Percentiles rank a stretch among this genome's conserved stretches.
phyloP scores from a whole-genome alignment of 2,888 invertebrate species.

The Omphaloscelis lunosa region DNA sequence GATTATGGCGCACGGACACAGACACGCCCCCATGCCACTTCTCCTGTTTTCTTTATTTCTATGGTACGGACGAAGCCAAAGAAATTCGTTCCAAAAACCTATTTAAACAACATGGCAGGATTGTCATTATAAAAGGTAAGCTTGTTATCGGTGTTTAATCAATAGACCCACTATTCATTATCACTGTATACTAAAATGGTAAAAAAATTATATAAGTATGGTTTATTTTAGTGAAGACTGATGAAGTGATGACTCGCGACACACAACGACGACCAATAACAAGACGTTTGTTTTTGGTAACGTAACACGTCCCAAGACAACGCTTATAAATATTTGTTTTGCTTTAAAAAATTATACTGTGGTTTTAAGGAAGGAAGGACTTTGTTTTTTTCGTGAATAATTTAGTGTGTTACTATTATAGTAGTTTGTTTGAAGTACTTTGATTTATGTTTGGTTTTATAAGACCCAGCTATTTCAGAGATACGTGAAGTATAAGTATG shows the following conservation, averaged over 20 bases:
- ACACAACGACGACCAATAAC: conserved; percentile 1
- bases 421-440: conserved; percentile 11
- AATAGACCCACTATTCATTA: not conserved
- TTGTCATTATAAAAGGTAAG: not conserved
- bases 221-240: conserved; percentile 44
- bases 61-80: no score
- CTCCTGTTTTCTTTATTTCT: no score
- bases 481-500: not conserved
- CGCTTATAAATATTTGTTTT: conserved; percentile 18
- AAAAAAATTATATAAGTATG: not conserved
- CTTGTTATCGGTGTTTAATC: not conserved
- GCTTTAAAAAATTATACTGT: conserved; percentile 2
- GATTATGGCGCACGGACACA: no score
- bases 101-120: not conserved
- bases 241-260: conserved; percentile 21
- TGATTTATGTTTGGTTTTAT: not conserved
- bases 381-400: not conserved
- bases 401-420: not conserved
- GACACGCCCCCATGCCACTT: no score
- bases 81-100: no score
- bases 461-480: not conserved
- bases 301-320: not conserved
- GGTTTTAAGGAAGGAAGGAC: not conserved
- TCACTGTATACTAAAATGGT: conserved; percentile 17
- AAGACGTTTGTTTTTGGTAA: not conserved